Conservation (phyloP, 1,140 invertebrate genomes). For the Sarcophaga bullata region DNA sequence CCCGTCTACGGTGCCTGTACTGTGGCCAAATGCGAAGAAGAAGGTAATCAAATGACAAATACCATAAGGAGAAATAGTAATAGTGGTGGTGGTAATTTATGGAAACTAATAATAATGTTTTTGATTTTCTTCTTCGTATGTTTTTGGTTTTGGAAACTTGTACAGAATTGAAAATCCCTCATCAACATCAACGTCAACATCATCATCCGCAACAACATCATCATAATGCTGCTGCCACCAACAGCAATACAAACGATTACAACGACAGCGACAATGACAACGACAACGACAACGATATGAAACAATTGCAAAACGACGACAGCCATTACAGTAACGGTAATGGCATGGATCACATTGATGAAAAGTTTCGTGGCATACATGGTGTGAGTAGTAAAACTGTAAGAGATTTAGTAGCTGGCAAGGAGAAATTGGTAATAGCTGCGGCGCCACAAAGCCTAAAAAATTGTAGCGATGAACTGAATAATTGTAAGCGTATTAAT, state of each 20-base stretch:
- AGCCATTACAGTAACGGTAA: neutral
- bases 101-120: slow-evolving; percentile 33
- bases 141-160: slow-evolving; percentile 32
- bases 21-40: slow-evolving; percentile 67
- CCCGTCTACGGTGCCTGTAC: slow-evolving; percentile 70
- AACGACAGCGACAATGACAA: neutral
- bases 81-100: slow-evolving; percentile 16
- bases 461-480: slow-evolving; percentile 46
- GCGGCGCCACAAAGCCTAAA: slow-evolving; percentile 30
- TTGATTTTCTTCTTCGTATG: slow-evolving; percentile 37
- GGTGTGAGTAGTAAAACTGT: neutral
- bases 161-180: slow-evolving; percentile 30
- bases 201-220: neutral
- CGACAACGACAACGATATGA: neutral
- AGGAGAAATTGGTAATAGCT: slow-evolving; percentile 31
- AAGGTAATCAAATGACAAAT: slow-evolving; percentile 44
- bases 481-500: slow-evolving; percentile 47
- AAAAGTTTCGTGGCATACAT: neutral
- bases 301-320: neutral
- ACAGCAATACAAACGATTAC: neutral
- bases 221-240: neutral
- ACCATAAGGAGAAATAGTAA: slow-evolving; percentile 25
- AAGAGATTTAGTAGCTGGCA: slow-evolving; percentile 27
- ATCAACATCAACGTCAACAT: neutral
- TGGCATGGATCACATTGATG: neutral